Evolutionary conservation across 1,140 invertebrate species (phyloP).

Genomic region (Chlorops oryzae): DNA sequence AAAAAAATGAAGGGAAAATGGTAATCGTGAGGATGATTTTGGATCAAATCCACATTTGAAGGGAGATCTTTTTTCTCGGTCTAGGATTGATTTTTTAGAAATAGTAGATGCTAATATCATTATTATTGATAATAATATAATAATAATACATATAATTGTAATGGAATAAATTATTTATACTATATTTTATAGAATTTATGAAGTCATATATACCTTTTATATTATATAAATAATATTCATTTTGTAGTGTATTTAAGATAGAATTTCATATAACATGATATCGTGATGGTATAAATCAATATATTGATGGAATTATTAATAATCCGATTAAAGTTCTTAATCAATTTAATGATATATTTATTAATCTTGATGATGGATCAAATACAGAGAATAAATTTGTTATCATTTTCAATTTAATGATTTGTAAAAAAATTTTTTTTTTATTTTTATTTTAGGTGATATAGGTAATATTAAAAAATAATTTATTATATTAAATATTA

Average conservation of each 20-base stretch:
- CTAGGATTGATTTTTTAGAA: no score
- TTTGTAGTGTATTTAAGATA: constrained; percentile 47
- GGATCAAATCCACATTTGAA: no score
- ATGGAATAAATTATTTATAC: constrained; percentile 49
- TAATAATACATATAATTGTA: constrained; percentile 40
- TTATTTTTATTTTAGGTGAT: constrained; percentile 25
- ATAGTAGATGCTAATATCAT: constrained; percentile 49
- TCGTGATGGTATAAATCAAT: constrained; percentile 51
- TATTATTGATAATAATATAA: constrained; percentile 47
- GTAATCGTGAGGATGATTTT: no score
- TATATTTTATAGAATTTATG: constrained; percentile 57
- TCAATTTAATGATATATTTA: constrained; percentile 50
- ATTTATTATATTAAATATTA: constrained; percentile 37
- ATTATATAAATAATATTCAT: constrained; percentile 59
- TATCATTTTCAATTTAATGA: constrained; percentile 52
- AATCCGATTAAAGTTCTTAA: constrained; percentile 48
- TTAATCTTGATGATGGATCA: constrained; percentile 46
- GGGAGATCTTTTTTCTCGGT: no score
- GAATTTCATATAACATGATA: constrained; percentile 47
- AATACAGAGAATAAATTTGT: constrained; percentile 54
- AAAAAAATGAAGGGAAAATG: no score
- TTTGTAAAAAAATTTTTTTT: constrained; percentile 43
- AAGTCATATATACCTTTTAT: constrained; percentile 63
- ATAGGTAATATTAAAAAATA: constrained; percentile 45
- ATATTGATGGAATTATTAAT: constrained; percentile 48